Base-by-base conservation (phyloP, 2,888 invertebrate species). In the Drosophila nr. fundita region DNA sequence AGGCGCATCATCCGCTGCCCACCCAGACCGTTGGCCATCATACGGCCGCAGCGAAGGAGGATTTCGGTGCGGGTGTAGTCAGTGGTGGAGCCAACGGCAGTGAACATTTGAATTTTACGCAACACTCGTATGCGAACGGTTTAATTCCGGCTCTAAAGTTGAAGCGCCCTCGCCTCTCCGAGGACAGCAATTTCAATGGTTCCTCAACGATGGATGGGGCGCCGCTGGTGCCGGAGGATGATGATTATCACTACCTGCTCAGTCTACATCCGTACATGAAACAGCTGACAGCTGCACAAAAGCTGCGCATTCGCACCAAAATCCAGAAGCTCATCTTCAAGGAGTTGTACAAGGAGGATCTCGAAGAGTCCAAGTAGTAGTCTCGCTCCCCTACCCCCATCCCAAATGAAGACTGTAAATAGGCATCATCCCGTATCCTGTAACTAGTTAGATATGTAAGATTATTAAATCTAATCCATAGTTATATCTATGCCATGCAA, bases 281-380 rank as follows among this genome's bases (percentile, higher is more conserved):
- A 53, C 92, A 93, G 63, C 72, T 93, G 63, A 91, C 91, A 57
- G 91, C 92, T 0, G 91, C 93, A n/a, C 93, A 93, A 67, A 93
- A 93, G 69, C 74, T 93, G 55, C 87, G 92, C 62, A 91, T 93
- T 61, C 92, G 93, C 71, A 93, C 93, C 74, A 93, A 93, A 89
- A 93, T 93, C 81, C 93, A 93, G 79, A 93, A 93, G 76, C 78
- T 93, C 64, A 93, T 93, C 54, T 93, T 93, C 68, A 93, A 93
- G 66, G 93, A 93, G 81, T 85, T 93, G 7, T 93, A 93, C 78
- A 92, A 93, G 78, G 93, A 93, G 76, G 92, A 93, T 78, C 84
- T 93, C 65, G 93, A 93, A 73, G 92, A 93, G 80, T 89, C 90
- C 38, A 92, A 92, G 88, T 92, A 87, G 80, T 55, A 38, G 54